phyloP scores from a whole-genome alignment of 2,888 invertebrate genomes.

The Oligia strigilis region DNA sequence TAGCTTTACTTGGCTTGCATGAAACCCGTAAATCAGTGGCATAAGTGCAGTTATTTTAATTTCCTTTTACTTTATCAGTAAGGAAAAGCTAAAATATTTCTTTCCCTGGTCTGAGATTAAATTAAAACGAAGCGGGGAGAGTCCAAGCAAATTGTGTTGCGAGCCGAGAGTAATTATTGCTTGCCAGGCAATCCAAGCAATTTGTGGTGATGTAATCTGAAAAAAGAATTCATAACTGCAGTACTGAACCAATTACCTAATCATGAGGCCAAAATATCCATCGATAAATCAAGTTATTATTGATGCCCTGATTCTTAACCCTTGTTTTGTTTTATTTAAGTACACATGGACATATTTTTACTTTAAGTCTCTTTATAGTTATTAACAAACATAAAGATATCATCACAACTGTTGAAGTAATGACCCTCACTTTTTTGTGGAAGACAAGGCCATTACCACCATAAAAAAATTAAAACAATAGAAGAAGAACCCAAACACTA shows the following conservation, averaged over 20 bases:
- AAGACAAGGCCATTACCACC: neutral
- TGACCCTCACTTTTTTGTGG: neutral
- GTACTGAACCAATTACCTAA: neutral
- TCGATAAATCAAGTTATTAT: neutral
- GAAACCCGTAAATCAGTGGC: neutral
- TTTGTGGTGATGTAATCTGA: neutral
- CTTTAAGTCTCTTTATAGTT: no score
- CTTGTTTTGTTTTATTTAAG: no score
- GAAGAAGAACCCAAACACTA: neutral
- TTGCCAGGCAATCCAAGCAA: neutral
- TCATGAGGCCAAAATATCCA: neutral
- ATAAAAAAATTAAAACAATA: constrained; percentile 15
- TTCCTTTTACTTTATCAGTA: neutral
- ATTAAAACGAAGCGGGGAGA: constrained; percentile 25
- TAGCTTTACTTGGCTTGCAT: neutral
- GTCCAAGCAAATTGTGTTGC: constrained; percentile 16
- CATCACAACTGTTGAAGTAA: neutral
- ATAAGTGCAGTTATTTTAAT: no score
- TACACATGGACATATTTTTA: no score
- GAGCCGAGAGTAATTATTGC: constrained; percentile 10
- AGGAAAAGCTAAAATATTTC: constrained; percentile 10
- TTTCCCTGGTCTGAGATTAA: constrained; percentile 1
- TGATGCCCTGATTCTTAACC: no score
- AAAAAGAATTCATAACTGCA: neutral
- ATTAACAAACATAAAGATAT: neutral